Conservation (phyloP, 2,797 vertebrate species). For the Tachyglossus aculeatus region DNA sequence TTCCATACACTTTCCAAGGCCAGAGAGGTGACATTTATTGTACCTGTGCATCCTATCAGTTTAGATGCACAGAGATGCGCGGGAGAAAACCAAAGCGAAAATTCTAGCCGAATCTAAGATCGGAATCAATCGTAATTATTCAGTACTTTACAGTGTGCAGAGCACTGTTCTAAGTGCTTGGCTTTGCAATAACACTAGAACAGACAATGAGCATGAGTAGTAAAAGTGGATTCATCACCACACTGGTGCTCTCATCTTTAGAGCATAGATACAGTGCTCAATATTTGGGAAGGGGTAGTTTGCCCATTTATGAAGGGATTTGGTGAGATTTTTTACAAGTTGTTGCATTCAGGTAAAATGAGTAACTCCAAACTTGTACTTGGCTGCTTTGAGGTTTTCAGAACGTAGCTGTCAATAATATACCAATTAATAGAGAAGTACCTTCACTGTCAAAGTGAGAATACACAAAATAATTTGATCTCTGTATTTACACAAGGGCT, state of each 20-base stretch:
- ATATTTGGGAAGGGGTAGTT: background rate
- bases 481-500: too few relatives aligned
- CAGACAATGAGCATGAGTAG: slow-evolving; percentile 37
- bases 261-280: slow-evolving; percentile 1
- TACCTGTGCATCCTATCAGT: slow-evolving; percentile 26
- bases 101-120: slow-evolving; percentile 10
- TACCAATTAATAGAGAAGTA: too few relatives aligned
- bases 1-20: slow-evolving; percentile 29
- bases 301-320: background rate
- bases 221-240: slow-evolving; percentile 42
- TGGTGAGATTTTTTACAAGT: background rate
- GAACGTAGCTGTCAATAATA: too few relatives aligned
- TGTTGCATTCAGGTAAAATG: too few relatives aligned
- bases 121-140: slow-evolving; percentile 54
- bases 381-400: too few relatives aligned
- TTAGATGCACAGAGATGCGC: background rate
- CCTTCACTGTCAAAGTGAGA: too few relatives aligned
- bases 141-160: too few relatives aligned
- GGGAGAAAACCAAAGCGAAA: background rate
- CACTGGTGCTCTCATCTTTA: slow-evolving; percentile 39
- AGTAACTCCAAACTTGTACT: too few relatives aligned
- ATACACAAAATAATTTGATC: too few relatives aligned
- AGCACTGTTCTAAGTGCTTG: too few relatives aligned
- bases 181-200: too few relatives aligned
- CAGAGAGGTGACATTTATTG: background rate